Conservation (phyloP, 2,888 invertebrate genomes). For the Operophtera brumata region DNA sequence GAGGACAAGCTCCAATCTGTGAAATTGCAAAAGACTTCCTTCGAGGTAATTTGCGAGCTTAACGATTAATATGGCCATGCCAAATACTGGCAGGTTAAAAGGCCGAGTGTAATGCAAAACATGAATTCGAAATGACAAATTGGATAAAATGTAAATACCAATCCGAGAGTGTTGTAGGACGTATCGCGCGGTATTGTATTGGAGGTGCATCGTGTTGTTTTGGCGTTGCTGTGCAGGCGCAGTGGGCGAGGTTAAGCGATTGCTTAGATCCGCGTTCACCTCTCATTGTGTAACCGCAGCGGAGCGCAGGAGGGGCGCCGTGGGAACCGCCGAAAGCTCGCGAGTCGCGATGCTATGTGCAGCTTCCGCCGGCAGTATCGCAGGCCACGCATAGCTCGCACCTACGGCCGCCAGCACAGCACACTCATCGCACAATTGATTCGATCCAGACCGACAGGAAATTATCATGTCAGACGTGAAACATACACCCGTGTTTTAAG, state of each 20-base stretch:
- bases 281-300: slow-evolving; percentile 76
- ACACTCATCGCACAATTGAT: slow-evolving; percentile 61
- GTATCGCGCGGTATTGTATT: slow-evolving; percentile 26
- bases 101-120: slow-evolving; percentile 20
- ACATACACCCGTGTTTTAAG: slow-evolving; percentile 44
- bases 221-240: slow-evolving; percentile 52
- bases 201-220: slow-evolving; percentile 43
- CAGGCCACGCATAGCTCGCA: neutral
- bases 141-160: slow-evolving; percentile 31
- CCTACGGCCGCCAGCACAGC: slow-evolving; percentile 54
- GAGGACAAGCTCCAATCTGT: slow-evolving; percentile 30
- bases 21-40: slow-evolving; percentile 35
- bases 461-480: slow-evolving; percentile 57
- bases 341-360: slow-evolving; percentile 49
- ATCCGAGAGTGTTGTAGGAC: slow-evolving; percentile 25
- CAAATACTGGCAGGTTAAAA: slow-evolving; percentile 21
- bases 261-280: slow-evolving; percentile 81
- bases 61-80: slow-evolving; percentile 20
- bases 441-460: slow-evolving; percentile 66
- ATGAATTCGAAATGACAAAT: slow-evolving; percentile 30
- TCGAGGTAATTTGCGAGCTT: slow-evolving; percentile 31
- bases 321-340: slow-evolving; percentile 80
- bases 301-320: slow-evolving; percentile 61
- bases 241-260: slow-evolving; percentile 81
- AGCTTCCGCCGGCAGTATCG: slow-evolving; percentile 68